Base-by-base conservation (phyloP, 2,888 invertebrate genomes). In the Nebria brevicollis region DNA sequence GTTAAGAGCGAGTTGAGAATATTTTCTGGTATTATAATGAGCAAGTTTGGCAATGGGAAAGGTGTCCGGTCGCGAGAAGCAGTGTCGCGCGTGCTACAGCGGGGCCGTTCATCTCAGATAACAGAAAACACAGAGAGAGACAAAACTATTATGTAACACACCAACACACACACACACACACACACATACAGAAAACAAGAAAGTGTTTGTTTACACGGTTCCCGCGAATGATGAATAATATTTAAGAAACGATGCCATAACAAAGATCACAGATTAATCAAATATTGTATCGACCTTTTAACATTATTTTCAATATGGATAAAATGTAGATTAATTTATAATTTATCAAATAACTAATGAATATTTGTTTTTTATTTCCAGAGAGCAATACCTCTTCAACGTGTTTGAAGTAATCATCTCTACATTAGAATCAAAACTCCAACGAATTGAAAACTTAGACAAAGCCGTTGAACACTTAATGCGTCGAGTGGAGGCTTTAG, bases 351-450 rank as follows among this genome's bases (percentile, higher is more conserved):
- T 7, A 4, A 6, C 54, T 54, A 54, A 54, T 3, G 5, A 34
- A 34, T 4, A 34, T 4, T 34, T 34, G 1, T 34, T 4, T 4
- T 34, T 34, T 34, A 34, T 34, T 34, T 34, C 34, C 94, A 96
- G 96, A 89, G 96, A 96, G 89, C 95, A 96, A 89, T 96, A 96
- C 88, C 92, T 96, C 83, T 94, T 96, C 90, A 95, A 95, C 88
- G 95, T 97, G 79, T 96, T 97, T 90, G 96, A 96, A 89, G 95
- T 96, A 78, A 96, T 97, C 84, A 96, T 96, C 82, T 95, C 96
- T 85, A 96, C 96, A 41, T 89, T 96, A 85, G 96, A 97, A 88
- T 95, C 95, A 5, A 96, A 96, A 90, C 90, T 97, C 13, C 95
- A 96, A 87, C 91, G 96, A 85, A 96, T 97, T 87, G 96, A 96